A percentile compares a stretch with the other conserved stretches of the same genome.
These are phyloP conservation scores for Steinernema carpocapsae DNA, from an alignment of 2,888 invertebrate genomes.

Conservation along the genomic window DNA sequence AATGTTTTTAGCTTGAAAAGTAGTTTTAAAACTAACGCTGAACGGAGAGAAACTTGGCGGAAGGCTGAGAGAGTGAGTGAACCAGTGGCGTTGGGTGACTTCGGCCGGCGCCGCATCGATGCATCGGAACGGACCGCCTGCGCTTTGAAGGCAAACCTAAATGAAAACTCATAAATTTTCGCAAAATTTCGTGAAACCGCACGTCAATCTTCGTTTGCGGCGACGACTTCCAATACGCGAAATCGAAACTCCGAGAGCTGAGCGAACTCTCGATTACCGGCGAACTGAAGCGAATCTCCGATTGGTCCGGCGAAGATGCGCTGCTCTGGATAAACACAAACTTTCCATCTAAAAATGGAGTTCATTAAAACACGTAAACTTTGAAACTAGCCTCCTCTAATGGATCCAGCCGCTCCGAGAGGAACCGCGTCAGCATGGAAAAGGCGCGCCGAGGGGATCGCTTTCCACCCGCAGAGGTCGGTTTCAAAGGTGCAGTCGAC, in stretches of 20 bases:
- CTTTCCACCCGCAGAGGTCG: constrained; percentile 24
- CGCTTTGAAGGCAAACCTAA: constrained; percentile 23
- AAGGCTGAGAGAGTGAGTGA: constrained; percentile 23
- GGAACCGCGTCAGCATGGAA: constrained; percentile 29
- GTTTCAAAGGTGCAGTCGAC: constrained; percentile 26
- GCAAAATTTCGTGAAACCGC: not conserved
- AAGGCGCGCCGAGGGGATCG: constrained; percentile 19
- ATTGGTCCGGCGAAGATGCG: not conserved
- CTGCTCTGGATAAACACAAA: constrained; percentile 30
- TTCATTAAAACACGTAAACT: not conserved
- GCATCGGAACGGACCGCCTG: constrained; percentile 17
- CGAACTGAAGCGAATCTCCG: constrained; percentile 26
- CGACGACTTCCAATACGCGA: constrained; percentile 20
- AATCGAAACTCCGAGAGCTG: constrained; percentile 3
- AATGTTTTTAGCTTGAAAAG: not conserved
- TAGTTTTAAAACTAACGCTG: not conserved
- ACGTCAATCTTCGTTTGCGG: constrained; percentile 30
- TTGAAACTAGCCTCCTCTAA: not conserved
- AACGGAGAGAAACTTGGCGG: constrained; percentile 24
- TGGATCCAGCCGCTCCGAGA: constrained; percentile 26
- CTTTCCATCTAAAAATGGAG: constrained; percentile 1
- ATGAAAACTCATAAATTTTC: not conserved
- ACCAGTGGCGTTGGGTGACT: constrained; percentile 30
- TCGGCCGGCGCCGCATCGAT: constrained; percentile 16
- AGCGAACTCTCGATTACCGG: constrained; percentile 26